Base-by-base conservation (phyloP, 1,140 invertebrate genomes). In the Pteromalus puparum region DNA sequence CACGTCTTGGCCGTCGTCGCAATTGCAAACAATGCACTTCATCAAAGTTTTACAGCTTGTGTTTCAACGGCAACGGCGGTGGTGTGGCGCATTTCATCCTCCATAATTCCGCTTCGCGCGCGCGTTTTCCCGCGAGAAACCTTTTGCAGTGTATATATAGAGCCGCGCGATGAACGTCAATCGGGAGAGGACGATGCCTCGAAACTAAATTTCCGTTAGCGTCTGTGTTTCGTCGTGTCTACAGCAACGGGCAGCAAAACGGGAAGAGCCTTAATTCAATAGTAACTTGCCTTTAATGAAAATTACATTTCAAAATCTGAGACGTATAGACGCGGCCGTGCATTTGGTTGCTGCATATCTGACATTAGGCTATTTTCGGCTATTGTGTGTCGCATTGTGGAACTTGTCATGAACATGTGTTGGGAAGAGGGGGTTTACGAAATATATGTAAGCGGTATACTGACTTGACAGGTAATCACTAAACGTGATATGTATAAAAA, bases 11-110 rank as follows among this genome's bases (percentile, higher is more conserved):
- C 24, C 53, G 42, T 28, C n/a, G 76, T 53, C 38, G 76, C 76
- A 65, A 65, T 77, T 79, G 76, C 76, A 65, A 79, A 79, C 76
- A 79, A 65, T 79, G 30, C 61, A 67, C 76, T 79, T 79, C 24
- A 79, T 79, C 48, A 79, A 79, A 67, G 30, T 67, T 34, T 79
- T 21, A 79, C 48, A 77, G 75, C 75, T 30, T 38, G n/a, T 76
- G 26, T 48, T 76, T 48, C 74, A 18, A 74, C 72, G 72, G 53
- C 48, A 15, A 15, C 53, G 18, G 21, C 53, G 21, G 53, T 21
- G 53, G 53, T 15, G 12, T 46, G n/a, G 75, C 75, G 24, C 28
- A 61, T 77, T 77, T 77, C 75, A 75, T 75, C 73, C 28, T 75
- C 38, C 30, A 75, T 75, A 75, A 75, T 75, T 75, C 73, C 38